A percentile compares a stretch with the other conserved stretches of the same genome.
Conservation (phyloP, 2,113 vertebrate species). For the Sardina pilchardus region DNA sequence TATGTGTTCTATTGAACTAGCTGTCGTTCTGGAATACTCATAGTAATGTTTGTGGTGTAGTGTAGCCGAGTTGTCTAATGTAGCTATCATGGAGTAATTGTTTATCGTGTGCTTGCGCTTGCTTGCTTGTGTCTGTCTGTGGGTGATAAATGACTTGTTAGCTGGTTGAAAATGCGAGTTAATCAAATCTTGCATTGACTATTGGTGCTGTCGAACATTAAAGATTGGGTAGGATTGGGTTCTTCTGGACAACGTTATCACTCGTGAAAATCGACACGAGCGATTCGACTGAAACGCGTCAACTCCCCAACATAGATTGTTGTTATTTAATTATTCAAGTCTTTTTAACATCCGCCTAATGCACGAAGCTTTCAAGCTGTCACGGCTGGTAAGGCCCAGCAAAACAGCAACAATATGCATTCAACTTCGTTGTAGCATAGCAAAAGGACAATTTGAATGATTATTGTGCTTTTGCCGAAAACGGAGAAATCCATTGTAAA, state of each 20-base stretch:
- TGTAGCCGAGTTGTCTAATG: neutral
- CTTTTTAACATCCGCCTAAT: neutral
- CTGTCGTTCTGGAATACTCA: neutral
- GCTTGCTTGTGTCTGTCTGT: neutral
- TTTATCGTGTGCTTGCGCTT: neutral
- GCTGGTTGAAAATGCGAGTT: neutral
- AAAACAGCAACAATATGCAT: neutral
- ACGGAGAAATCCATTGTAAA: neutral
- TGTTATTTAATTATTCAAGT: neutral
- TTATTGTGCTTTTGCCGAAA: neutral
- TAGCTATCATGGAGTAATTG: neutral
- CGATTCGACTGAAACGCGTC: neutral
- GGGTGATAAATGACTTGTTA: neutral
- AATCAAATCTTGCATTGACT: neutral
- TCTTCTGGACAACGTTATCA: neutral
- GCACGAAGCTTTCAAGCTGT: neutral
- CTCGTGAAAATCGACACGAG: neutral
- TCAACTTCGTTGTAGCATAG: neutral
- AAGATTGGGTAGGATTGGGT: neutral
- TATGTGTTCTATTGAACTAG: slow-evolving; percentile 2
- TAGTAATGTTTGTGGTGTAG: neutral
- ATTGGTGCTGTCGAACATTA: neutral
- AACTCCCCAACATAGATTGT: neutral
- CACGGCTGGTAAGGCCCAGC: neutral
- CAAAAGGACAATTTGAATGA: neutral